phyloP scores from a whole-genome alignment of 1,140 invertebrate genomes.

The Phortica variegata region DNA sequence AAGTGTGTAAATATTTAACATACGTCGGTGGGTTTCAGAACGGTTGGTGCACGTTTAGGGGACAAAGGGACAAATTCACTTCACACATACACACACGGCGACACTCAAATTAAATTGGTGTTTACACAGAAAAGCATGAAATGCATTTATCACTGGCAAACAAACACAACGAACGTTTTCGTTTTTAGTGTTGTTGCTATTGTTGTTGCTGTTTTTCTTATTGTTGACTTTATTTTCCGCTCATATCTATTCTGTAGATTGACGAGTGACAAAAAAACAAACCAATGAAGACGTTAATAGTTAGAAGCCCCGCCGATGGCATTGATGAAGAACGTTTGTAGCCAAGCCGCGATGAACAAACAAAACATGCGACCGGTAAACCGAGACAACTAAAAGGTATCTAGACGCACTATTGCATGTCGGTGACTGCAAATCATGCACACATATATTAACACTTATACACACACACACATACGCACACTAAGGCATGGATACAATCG shows the following conservation, averaged over 20 bases:
- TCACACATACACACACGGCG: too few relatives aligned
- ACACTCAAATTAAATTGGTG: slow-evolving; percentile 55
- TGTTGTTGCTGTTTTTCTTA: slow-evolving; percentile 37
- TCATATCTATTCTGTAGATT: slow-evolving; percentile 23
- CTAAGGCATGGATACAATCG: slow-evolving; percentile 1
- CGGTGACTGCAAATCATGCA: too few relatives aligned
- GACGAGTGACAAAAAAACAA: slow-evolving; percentile 49
- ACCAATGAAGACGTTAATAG: too few relatives aligned
- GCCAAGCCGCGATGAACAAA: slow-evolving; percentile 20
- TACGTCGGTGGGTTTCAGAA: slow-evolving; percentile 38
- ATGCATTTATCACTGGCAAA: slow-evolving; percentile 47
- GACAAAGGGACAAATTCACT: too few relatives aligned
- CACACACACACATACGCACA: too few relatives aligned
- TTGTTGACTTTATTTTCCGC: slow-evolving; percentile 41
- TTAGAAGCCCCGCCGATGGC: slow-evolving; percentile 13
- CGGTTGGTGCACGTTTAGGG: neutral
- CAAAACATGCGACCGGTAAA: too few relatives aligned
- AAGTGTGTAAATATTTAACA: slow-evolving; percentile 55
- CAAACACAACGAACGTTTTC: too few relatives aligned
- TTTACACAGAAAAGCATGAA: slow-evolving; percentile 54
- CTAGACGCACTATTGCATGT: slow-evolving; percentile 9
- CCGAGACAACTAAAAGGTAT: too few relatives aligned
- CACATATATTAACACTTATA: slow-evolving; percentile 19
- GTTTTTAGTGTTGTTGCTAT: slow-evolving; percentile 12
- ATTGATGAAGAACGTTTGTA: slow-evolving; percentile 17